Base-by-base conservation (phyloP, 2,888 invertebrate species). In the Brenthis daphne region DNA sequence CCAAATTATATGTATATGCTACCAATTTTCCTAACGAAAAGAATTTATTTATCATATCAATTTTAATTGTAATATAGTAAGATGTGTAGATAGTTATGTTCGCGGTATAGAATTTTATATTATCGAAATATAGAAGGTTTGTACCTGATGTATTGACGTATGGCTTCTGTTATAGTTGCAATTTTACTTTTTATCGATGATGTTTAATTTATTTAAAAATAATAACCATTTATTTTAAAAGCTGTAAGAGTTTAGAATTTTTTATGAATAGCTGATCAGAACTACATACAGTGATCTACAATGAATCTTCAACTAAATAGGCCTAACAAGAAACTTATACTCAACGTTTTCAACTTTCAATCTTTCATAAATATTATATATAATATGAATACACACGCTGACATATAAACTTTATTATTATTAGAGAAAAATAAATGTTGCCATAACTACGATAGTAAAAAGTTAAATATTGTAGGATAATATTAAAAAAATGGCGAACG, bases 1-100 rank as follows among this genome's bases (percentile, higher is more conserved):
- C 81, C 82, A 82, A 82, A 83, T 82, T 85, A 84, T 84, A 43
- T 20, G 20, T 20, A 20, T 43, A 83, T 79, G 75, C 79, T 82
- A 80, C 77, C 77, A 82, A 85, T 84, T 87, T 85, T 88, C 87
- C 86, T 87, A 50, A 84, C 84, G 82, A 85, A 86, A 57, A 87
- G 85, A 87, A 86, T 88, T 90, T 90, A 90, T 91, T 90, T 90
- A 89, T 89, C 84, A 84, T 87, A 88, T 87, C 85, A 57, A 80
- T 82, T 85, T 87, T 86, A 88, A 83, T 86, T 89, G 81, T 87
- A 86, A 82, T 79, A 82, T 83, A 73, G 82, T 81, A 80, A 75
- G 80, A 76, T 86, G 14, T 60, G 86, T 87, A 86, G 85, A 86
- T 86, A 85, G 77, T 84, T 83, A 79, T 77, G 78, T 82, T 80